Evolutionary conservation across 2,797 vertebrate genomes (phyloP), one percentile per base, ranked within the genome.

Genomic region (Leptatherina wallacei): DNA sequence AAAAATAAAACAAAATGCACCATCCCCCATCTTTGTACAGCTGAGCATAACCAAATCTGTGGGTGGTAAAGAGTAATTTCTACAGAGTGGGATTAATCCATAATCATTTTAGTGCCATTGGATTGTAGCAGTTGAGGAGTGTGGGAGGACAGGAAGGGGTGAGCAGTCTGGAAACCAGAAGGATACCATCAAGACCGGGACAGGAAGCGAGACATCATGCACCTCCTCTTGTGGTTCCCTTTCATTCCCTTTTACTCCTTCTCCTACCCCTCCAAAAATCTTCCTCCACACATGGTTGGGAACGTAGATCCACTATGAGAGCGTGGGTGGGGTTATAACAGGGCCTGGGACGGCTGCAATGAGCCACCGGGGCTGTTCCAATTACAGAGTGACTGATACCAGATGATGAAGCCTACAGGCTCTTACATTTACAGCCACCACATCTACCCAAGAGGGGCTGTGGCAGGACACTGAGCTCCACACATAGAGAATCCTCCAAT

Each of bases 331-430:
- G 86, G 89, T 82, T 85, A 80, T 69, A 87, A 82, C 88, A 78
- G 85, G 86, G 80, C 73, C 70, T 79, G 78, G 82, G 84, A 85
- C 82, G 82, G 72, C 71, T 84, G 80, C 73, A 70, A 71, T 47
- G 35, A 87, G 87, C 89, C 83, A 81, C 87, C 76, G 55, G 77
- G 72, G 78, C 89, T 69, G 68, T 68, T 82, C 84, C 88, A 90
- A 90, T 94, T 91, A 93, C 85, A 91, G 88, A 82, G 78, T 74
- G 87, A 87, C 91, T 85, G 88, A 88, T 87, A 88, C 84, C 90
- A 92, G 81, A 88, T 85, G 88, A 91, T 84, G 83, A 87, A 77
- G 80, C 77, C 81, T 70, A 86, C 73, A 80, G 88, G 82, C 84
- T 86, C 85, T 82, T 71, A 78, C 83, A 83, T 89, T 89, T 84